Evolutionary conservation across 2,888 invertebrate genomes (phyloP).

Genomic region (Coecobrya sp.): DNA sequence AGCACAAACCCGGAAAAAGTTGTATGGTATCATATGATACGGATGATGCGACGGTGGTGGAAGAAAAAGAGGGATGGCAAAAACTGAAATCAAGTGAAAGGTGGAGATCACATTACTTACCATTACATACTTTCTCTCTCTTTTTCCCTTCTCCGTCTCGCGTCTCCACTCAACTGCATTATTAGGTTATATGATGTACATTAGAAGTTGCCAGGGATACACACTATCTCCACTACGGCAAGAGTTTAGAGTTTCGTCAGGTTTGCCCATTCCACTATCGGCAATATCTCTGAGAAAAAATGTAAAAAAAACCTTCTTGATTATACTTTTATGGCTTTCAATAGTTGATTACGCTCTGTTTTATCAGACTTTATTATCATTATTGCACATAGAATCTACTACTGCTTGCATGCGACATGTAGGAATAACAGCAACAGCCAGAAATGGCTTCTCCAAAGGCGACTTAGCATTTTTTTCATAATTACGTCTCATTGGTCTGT

Average conservation of each 20-base stretch:
- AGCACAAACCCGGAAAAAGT: slow-evolving; percentile 73
- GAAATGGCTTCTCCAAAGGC: not conserved
- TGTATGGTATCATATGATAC: slow-evolving; percentile 69
- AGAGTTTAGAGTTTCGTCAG: not conserved
- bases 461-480: too few relatives aligned
- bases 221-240: not conserved
- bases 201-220: not conserved
- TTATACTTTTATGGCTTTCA: slow-evolving; percentile 20
- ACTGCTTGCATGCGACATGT: not conserved
- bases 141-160: not conserved
- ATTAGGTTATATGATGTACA: slow-evolving; percentile 39
- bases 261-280: not conserved
- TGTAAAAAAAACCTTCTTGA: not conserved
- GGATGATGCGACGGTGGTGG: slow-evolving; percentile 40
- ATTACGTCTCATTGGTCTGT: too few relatives aligned
- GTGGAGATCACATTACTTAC: slow-evolving; percentile 49
- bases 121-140: slow-evolving; percentile 48
- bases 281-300: not conserved
- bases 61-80: slow-evolving; percentile 26
- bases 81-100: slow-evolving; percentile 69
- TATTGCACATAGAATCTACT: not conserved
- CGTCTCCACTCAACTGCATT: slow-evolving; percentile 22
- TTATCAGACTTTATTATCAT: not conserved
- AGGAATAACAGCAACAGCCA: not conserved
- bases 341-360: slow-evolving; percentile 15